Base-by-base conservation (phyloP, 2,888 invertebrate genomes). In the Sinohyriopsis cumingii region DNA sequence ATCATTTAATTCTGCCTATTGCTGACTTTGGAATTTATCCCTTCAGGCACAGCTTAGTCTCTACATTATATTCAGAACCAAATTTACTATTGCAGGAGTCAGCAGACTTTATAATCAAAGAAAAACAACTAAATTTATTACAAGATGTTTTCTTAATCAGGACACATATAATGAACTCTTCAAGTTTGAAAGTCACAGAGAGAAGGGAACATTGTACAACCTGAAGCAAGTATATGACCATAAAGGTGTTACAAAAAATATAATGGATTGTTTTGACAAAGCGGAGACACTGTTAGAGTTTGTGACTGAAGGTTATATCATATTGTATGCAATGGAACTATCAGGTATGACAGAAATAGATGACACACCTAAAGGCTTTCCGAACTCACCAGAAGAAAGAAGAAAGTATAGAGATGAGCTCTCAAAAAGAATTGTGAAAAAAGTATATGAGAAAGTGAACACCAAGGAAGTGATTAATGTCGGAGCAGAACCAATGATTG, bases 101-200 rank as follows among this genome's bases (percentile, higher is more conserved):
- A 33, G 33, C 0, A 1, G 33, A 33, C 33, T 45, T 45, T 45
- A 45, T 45, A 45, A 45, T 45, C 7, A 9, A 33, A 9, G 7
- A 33, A 33, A 33, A 33, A 33, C 0, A 0, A 9, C 0, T 33
- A 45, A 5, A 45, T 53, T n/a, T 53, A 19, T 63, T 1, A 20
- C 22, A 20, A 18, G 4, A 20, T 20, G 0, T 61, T 15, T n/a
- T 61, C 22, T 24, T 24, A 1, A 22, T 22, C 57, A 68, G 69
- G 72, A 72, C 33, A 72, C 63, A 20, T 69, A 59, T 63, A 66
- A 72, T 57, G 54, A 59, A n/a, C 59, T 66, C 54, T 72, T 66
- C 33, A 69, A 59, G 6, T 60, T 28, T 55, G 61, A 73, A 54
- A 68, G 68, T 33, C 62, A 61, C 20, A 68, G 68, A 59, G 67